A percentile compares a stretch with the other conserved stretches of the same genome.
These are phyloP conservation scores for Bergia puertoricense DNA, from an alignment of 92 coral and sea anemone genomes.

Conservation along the genomic window DNA sequence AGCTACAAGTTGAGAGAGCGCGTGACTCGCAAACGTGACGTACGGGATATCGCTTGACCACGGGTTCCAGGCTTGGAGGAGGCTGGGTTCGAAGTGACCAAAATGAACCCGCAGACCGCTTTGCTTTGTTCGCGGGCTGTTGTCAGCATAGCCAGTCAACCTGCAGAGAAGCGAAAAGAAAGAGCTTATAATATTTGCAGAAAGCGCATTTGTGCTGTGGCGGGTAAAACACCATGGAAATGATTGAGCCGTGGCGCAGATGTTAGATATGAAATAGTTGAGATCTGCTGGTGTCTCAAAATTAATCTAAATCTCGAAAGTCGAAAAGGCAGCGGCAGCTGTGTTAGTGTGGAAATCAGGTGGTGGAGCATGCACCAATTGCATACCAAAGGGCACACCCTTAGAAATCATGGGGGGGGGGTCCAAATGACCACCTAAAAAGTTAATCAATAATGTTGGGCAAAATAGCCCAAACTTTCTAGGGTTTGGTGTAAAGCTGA, in stretches of 20 bases:
- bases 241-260: not conserved
- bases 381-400: too few species aligned
- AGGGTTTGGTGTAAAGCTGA: too few species aligned
- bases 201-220: not conserved
- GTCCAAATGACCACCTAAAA: too few species aligned
- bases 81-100: conserved; percentile 67
- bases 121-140: conserved; percentile 75
- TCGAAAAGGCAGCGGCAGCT: too few species aligned
- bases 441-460: too few species aligned
- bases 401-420: too few species aligned
- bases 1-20: conserved; percentile 45
- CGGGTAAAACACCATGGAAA: not conserved
- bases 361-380: too few species aligned
- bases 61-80: conserved; percentile 95
- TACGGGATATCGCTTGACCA: conserved; percentile 85
- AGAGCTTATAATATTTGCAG: not conserved
- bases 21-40: conserved; percentile 68
- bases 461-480: too few species aligned
- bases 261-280: too few species aligned
- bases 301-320: too few species aligned
- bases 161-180: conserved; percentile 53
- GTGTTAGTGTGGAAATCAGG: too few species aligned
- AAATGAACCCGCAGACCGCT: conserved; percentile 76
- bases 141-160: conserved; percentile 82
- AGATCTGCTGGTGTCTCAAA: too few species aligned